phyloP scores from a whole-genome alignment of 2,797 vertebrate species.

The Lophotriccus pileatus region DNA sequence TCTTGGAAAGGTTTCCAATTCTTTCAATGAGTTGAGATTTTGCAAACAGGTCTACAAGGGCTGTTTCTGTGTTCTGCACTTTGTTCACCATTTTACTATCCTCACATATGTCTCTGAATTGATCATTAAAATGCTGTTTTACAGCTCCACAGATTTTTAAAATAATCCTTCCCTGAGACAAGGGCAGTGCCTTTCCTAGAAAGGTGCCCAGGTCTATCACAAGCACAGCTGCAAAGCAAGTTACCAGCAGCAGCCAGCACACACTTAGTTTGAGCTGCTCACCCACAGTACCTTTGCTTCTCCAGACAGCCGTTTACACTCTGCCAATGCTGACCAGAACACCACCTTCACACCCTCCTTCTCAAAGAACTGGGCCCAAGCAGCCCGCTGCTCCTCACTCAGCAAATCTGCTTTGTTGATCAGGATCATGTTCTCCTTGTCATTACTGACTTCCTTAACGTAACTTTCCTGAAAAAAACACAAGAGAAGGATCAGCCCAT shows the following conservation, averaged over 20 bases:
- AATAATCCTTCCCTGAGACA: neutral
- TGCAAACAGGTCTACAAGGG: neutral
- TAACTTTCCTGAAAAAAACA: constrained; percentile 84
- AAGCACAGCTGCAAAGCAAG: neutral
- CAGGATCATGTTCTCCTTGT: constrained; percentile 92
- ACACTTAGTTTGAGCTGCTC: neutral
- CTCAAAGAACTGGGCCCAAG: constrained; percentile 89
- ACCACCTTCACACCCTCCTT: constrained; percentile 85
- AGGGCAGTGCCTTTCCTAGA: neutral
- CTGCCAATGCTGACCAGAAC: constrained; percentile 95
- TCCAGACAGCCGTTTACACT: constrained; percentile 76
- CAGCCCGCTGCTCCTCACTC: constrained; percentile 83
- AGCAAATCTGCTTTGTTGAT: constrained; percentile 95
- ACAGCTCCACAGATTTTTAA: neutral
- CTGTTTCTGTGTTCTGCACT: neutral
- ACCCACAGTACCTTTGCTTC: constrained; percentile 78
- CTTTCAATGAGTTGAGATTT: neutral
- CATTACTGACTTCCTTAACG: constrained; percentile 82
- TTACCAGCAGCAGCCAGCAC: neutral
- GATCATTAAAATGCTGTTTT: neutral
- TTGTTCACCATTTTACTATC: neutral
- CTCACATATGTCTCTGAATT: neutral
- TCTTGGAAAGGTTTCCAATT: neutral
- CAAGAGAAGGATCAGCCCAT: neutral
- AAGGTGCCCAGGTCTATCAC: neutral